Evolutionary conservation across 2,888 invertebrate genomes (phyloP).

Genomic region (Drosophila kanekoi): DNA sequence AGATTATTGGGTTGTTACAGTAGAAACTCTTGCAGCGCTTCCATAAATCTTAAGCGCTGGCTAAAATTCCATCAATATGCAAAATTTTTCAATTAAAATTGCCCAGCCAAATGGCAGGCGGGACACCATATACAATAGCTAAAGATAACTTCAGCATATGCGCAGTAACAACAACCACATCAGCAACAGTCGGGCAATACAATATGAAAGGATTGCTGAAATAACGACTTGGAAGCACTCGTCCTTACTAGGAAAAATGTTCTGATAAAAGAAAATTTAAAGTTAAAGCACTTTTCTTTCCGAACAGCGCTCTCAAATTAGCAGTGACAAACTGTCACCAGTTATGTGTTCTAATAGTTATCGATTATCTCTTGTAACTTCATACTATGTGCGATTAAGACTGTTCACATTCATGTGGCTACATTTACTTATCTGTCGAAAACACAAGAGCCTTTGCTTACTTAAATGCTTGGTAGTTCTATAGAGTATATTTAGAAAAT

Average conservation of each 20-base stretch:
- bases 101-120: slow-evolving; percentile 65
- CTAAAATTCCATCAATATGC: slow-evolving; percentile 84
- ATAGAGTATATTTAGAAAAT: too few relatives aligned
- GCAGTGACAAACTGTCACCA: too few relatives aligned
- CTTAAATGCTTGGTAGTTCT: too few relatives aligned
- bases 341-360: too few relatives aligned
- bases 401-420: too few relatives aligned
- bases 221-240: slow-evolving; percentile 23
- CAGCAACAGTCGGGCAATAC: slow-evolving; percentile 2
- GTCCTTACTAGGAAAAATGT: background rate
- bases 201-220: background rate
- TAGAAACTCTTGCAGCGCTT: slow-evolving; percentile 29
- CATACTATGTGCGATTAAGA: too few relatives aligned
- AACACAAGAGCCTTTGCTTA: too few relatives aligned
- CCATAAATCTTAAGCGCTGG: slow-evolving; percentile 62
- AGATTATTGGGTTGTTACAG: slow-evolving; percentile 54
- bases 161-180: slow-evolving; percentile 51
- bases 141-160: slow-evolving; percentile 74
- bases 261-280: too few relatives aligned
- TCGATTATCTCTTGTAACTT: too few relatives aligned
- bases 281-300: background rate
- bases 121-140: slow-evolving; percentile 56
- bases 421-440: too few relatives aligned
- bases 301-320: too few relatives aligned
- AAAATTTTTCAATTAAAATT: slow-evolving; percentile 85